Evolutionary conservation across 2,113 vertebrate species (phyloP).

Genomic region (Tamias sibiricus): DNA sequence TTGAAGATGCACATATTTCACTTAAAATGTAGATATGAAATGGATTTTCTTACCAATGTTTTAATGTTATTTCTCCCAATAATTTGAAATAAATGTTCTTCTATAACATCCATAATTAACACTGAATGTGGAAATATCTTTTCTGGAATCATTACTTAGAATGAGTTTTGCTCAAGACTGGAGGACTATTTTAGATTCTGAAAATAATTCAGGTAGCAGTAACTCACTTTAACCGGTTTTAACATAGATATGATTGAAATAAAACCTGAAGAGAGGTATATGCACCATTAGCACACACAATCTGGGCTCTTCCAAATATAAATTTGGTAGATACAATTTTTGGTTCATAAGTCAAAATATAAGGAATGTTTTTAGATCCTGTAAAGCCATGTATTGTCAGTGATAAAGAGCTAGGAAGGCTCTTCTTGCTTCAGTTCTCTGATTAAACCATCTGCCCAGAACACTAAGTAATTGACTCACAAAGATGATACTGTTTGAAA

Average conservation of each 20-base stretch:
- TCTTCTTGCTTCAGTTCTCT: constrained; percentile 53
- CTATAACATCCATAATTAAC: not conserved
- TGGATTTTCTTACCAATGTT: not conserved
- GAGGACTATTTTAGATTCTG: constrained; percentile 37
- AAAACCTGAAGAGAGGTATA: not conserved
- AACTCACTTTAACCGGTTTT: constrained; percentile 1
- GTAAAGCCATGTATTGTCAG: not conserved
- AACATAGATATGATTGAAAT: not conserved
- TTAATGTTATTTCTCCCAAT: not conserved
- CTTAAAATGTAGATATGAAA: not conserved
- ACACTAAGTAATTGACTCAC: constrained; percentile 68
- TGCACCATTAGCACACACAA: not conserved
- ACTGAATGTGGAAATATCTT: not conserved
- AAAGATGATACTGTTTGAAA: constrained; percentile 69
- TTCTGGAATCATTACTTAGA: not conserved
- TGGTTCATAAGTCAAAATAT: constrained; percentile 50
- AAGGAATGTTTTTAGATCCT: constrained; percentile 50
- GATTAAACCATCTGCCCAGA: constrained; percentile 78
- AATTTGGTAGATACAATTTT: constrained; percentile 48
- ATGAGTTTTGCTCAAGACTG: not conserved
- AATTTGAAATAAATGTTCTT: not conserved
- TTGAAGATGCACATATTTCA: not conserved
- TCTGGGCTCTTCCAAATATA: not conserved
- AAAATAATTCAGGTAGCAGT: not conserved
- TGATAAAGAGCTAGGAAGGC: not conserved